Percentiles rank a stretch among this genome's conserved stretches.
phyloP scores from a whole-genome alignment of 2,797 vertebrate genomes.

The Rhodeus uyekii region DNA sequence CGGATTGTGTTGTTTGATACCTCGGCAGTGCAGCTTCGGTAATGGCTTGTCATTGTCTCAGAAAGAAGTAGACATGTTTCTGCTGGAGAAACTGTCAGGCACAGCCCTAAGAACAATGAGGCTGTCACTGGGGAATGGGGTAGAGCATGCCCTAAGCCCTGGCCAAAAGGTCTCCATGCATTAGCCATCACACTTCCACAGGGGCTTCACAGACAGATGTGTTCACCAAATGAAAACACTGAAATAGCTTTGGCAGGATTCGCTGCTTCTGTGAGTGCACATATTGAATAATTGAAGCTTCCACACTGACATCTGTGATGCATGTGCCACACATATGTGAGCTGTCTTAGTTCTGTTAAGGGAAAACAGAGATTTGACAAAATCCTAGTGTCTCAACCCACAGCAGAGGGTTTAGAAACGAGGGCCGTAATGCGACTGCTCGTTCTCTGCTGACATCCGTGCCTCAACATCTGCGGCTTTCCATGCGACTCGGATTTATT shows the following conservation, averaged over 20 bases:
- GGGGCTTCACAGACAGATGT: conserved; percentile 41
- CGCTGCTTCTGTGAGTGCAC: conserved; percentile 7
- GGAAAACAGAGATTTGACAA: conserved; percentile 35
- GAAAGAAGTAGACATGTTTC: conserved; percentile 50
- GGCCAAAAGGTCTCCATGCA: conserved; percentile 38
- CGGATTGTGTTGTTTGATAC: conserved; percentile 46
- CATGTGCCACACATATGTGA: conserved; percentile 34
- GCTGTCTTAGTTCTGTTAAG: conserved; percentile 25
- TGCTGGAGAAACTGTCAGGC: conserved; percentile 31
- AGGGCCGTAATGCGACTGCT: background rate
- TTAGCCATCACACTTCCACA: conserved; percentile 47
- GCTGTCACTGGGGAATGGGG: conserved; percentile 43
- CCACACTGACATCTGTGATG: conserved; percentile 39
- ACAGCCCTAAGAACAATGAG: conserved; percentile 44
- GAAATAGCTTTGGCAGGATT: conserved; percentile 35
- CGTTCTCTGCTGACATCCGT: background rate
- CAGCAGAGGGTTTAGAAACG: background rate
- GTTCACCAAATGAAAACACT: conserved; percentile 42
- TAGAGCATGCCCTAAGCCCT: conserved; percentile 43
- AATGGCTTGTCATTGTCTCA: conserved; percentile 47
- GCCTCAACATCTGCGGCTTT: background rate
- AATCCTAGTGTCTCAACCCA: conserved; percentile 35
- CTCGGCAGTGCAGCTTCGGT: conserved; percentile 45
- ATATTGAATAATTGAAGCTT: conserved; percentile 51
- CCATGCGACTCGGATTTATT: background rate